Conservation (phyloP, 2,113 vertebrate genomes). For the Nothoprocta perdicaria region DNA sequence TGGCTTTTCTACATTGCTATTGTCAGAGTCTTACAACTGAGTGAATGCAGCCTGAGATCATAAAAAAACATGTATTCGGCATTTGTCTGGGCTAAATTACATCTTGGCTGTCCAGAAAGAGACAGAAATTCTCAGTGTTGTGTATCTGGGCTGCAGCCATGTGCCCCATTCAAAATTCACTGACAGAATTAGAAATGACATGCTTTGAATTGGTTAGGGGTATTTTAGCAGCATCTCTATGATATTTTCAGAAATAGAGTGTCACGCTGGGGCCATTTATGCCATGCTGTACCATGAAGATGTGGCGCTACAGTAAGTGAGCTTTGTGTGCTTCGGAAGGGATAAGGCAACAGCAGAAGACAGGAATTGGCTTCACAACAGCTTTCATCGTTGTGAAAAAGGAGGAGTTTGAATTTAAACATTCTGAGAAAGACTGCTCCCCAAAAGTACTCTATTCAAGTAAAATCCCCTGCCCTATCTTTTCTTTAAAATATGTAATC, state of each 20-base stretch:
- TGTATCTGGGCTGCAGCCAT: neutral
- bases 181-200: constrained; percentile 12
- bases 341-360: neutral
- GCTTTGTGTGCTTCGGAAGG: neutral
- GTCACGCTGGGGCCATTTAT: neutral
- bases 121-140: constrained; percentile 32
- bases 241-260: constrained; percentile 40
- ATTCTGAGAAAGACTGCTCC: neutral
- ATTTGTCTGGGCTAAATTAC: constrained; percentile 45
- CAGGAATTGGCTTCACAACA: neutral
- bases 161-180: constrained; percentile 48
- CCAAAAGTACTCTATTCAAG: neutral
- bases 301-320: neutral
- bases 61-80: constrained; percentile 12
- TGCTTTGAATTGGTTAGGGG: constrained; percentile 24
- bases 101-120: constrained; percentile 47
- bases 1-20: constrained; percentile 9
- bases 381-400: neutral
- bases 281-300: neutral
- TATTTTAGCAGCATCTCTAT: neutral
- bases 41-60: constrained; percentile 9
- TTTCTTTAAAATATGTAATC: neutral
- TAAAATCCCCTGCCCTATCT: neutral
- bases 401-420: constrained; percentile 9
- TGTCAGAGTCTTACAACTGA: constrained; percentile 54